phyloP scores from a whole-genome alignment of 2,888 invertebrate species.

The Rapana venosa region DNA sequence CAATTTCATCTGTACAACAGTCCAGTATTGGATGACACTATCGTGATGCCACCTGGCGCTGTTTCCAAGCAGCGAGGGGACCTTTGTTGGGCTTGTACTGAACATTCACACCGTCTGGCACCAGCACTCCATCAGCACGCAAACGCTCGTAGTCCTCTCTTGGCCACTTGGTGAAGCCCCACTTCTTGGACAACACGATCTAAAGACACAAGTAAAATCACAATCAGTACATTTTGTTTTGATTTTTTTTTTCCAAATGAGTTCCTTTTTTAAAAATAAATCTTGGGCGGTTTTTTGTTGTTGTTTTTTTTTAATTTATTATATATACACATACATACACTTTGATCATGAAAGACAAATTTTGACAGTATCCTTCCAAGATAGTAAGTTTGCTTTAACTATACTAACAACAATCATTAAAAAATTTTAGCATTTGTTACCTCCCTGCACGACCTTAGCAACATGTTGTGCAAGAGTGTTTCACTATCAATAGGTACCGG shows the following conservation, averaged over 20 bases:
- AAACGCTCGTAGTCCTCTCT: slow-evolving; percentile 92
- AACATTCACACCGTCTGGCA: slow-evolving; percentile 95
- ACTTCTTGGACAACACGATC: slow-evolving; percentile 98
- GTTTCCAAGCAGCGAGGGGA: slow-evolving; percentile 89
- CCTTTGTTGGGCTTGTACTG: slow-evolving; percentile 97
- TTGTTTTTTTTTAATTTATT: too few species aligned
- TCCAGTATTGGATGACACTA: background rate
- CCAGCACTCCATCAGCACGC: slow-evolving; percentile 89
- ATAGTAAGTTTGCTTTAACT: too few species aligned
- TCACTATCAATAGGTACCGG: too few species aligned
- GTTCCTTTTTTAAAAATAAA: too few species aligned
- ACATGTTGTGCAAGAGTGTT: too few species aligned
- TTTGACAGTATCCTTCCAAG: too few species aligned
- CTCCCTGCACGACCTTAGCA: too few species aligned
- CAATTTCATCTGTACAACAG: background rate
- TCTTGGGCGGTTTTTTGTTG: too few species aligned
- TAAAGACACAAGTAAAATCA: slow-evolving; percentile 74
- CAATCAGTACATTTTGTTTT: background rate
- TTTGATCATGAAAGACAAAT: too few species aligned
- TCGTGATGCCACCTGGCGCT: slow-evolving; percentile 12
- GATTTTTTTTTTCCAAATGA: background rate
- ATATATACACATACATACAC: too few species aligned
- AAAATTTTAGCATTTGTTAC: too few species aligned
- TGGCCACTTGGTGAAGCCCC: slow-evolving; percentile 99
- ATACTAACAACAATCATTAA: too few species aligned